Percentiles rank a stretch among this genome's conserved stretches.
Evolutionary conservation across 2,888 invertebrate species (phyloP).

Genomic region (Frankliniella fusca): DNA sequence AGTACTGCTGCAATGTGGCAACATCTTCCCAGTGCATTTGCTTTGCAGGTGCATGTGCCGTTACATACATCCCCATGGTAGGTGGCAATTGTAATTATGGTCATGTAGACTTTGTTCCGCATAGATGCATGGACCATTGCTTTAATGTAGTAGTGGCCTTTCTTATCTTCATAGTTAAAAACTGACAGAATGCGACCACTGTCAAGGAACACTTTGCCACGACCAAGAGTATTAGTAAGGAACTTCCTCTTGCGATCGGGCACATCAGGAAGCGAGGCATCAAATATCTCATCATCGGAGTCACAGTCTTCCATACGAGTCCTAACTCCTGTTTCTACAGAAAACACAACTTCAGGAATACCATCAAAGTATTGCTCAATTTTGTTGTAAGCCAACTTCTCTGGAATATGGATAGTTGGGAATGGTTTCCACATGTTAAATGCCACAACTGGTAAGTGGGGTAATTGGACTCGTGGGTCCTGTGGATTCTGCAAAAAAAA

Average conservation of each 20-base stretch:
- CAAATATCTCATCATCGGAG: background rate
- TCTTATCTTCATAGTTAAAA: background rate
- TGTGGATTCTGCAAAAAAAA: too few relatives aligned
- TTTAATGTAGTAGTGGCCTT: background rate
- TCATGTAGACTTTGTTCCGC: background rate
- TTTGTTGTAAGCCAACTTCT: background rate
- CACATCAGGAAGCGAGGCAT: background rate
- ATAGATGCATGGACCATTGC: background rate
- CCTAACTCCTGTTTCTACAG: background rate
- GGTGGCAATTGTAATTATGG: background rate
- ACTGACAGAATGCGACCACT: background rate
- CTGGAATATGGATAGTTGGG: background rate
- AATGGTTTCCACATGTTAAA: background rate
- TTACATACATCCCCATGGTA: background rate
- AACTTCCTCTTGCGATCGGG: too few relatives aligned
- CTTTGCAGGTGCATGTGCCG: background rate
- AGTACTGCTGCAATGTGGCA: background rate
- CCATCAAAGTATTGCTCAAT: background rate
- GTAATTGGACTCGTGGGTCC: background rate
- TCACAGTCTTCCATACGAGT: background rate
- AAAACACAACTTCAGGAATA: background rate
- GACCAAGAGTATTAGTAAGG: too few relatives aligned
- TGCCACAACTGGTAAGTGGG: too few relatives aligned
- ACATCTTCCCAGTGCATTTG: background rate
- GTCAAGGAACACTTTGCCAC: background rate